These are phyloP conservation scores for Macaca mulatta DNA, from an alignment of 2,113 vertebrate species.

Conservation along the genomic window DNA sequence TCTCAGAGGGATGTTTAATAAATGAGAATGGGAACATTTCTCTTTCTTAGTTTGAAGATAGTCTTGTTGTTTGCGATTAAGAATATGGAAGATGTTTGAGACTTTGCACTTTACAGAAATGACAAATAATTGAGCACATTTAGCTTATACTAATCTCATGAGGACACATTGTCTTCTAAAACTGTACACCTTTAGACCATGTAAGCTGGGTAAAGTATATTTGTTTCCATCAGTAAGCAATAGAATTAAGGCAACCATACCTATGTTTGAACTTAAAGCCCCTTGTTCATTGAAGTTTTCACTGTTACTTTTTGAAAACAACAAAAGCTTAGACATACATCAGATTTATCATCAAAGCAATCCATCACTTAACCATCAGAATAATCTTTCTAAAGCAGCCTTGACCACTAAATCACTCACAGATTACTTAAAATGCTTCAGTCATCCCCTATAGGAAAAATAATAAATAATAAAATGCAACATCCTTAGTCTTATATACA, in stretches of 20 bases:
- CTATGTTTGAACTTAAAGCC: neutral
- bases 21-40: neutral
- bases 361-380: neutral
- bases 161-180: neutral
- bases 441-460: neutral
- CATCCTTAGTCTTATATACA: neutral
- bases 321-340: neutral
- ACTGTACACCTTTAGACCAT: neutral
- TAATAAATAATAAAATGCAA: neutral
- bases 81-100: neutral
- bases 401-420: constrained; percentile 16
- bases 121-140: neutral
- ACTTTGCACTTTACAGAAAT: neutral
- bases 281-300: neutral
- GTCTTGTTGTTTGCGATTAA: neutral
- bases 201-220: neutral
- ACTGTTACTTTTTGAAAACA: neutral
- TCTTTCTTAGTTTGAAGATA: neutral
- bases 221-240: neutral
- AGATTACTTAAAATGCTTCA: neutral
- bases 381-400: constrained; percentile 10
- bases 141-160: neutral
- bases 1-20: neutral
- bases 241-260: neutral
- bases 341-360: neutral